Percentiles rank a stretch among this genome's conserved stretches.
Evolutionary conservation across 2,113 vertebrate species (phyloP).

Genomic region (Stictonetta naevosa): DNA sequence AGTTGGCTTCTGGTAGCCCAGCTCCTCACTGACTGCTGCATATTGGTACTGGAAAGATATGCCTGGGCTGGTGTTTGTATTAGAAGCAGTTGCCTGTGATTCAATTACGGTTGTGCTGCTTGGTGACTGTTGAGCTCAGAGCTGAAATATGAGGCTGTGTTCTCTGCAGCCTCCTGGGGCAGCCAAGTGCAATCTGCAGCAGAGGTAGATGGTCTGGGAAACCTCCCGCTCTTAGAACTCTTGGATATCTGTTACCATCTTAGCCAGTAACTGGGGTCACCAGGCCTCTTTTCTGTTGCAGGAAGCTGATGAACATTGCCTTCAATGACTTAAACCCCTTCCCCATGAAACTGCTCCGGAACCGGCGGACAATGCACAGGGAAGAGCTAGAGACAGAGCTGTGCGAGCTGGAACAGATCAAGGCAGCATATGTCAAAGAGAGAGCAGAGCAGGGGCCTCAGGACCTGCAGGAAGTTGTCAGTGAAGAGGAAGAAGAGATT

Average conservation of each 20-base stretch:
- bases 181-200: neutral
- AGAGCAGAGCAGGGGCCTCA: conserved; percentile 64
- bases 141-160: neutral
- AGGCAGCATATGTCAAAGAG: conserved; percentile 81
- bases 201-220: neutral
- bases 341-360: conserved; percentile 84
- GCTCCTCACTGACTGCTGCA: neutral
- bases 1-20: neutral
- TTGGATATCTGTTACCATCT: neutral
- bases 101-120: neutral
- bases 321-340: conserved; percentile 95
- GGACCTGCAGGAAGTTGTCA: conserved; percentile 65
- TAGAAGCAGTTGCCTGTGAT: neutral
- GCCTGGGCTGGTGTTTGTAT: neutral
- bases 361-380: conserved; percentile 80
- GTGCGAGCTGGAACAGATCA: conserved; percentile 82
- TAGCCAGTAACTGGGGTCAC: neutral
- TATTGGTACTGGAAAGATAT: neutral
- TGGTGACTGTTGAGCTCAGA: neutral
- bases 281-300: conserved; percentile 25
- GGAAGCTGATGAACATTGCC: conserved; percentile 88
- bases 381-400: conserved; percentile 87
- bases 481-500: conserved; percentile 89
- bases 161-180: neutral
- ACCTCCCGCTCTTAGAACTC: neutral